phyloP scores from a whole-genome alignment of 2,888 invertebrate species.

The Sarcophaga rosellei region DNA sequence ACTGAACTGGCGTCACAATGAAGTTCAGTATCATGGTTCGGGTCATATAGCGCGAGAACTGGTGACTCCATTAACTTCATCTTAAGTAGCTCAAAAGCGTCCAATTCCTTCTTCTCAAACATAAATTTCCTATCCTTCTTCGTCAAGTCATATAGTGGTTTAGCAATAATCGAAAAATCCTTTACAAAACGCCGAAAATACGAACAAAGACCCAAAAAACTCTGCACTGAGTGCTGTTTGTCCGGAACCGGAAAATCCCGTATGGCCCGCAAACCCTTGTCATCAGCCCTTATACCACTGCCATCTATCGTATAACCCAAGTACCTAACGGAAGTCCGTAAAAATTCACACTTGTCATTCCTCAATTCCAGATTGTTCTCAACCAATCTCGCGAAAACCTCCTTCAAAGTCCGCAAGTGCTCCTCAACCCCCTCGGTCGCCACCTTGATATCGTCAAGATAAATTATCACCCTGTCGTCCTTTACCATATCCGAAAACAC shows the following conservation, averaged over 20 bases:
- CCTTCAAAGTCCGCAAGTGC: slow-evolving; percentile 42
- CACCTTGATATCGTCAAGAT: slow-evolving; percentile 64
- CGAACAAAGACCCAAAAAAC: slow-evolving; percentile 58
- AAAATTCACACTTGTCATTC: slow-evolving; percentile 56
- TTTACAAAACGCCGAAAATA: slow-evolving; percentile 61
- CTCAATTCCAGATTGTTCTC: slow-evolving; percentile 23
- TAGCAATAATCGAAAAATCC: slow-evolving; percentile 57
- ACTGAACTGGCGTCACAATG: slow-evolving; percentile 75
- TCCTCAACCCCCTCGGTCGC: slow-evolving; percentile 44
- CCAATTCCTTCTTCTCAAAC: slow-evolving; percentile 1
- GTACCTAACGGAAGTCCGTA: slow-evolving; percentile 35
- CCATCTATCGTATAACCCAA: slow-evolving; percentile 45
- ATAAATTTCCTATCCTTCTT: slow-evolving; percentile 60
- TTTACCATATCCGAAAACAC: slow-evolving; percentile 46
- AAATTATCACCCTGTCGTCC: slow-evolving; percentile 50
- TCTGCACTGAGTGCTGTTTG: slow-evolving; percentile 36
- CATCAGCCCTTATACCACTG: slow-evolving; percentile 51
- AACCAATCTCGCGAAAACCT: slow-evolving; percentile 46
- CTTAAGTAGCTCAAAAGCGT: slow-evolving; percentile 49
- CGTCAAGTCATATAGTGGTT: slow-evolving; percentile 55
- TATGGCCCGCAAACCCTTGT: slow-evolving; percentile 31
- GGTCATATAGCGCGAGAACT: slow-evolving; percentile 71
- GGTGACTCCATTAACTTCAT: slow-evolving; percentile 63
- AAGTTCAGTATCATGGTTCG: slow-evolving; percentile 71
- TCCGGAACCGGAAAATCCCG: slow-evolving; percentile 19